Evolutionary conservation across 1,140 invertebrate genomes (phyloP), one percentile per base, ranked within the genome.

Genomic region (Leptopilina clavipes): DNA sequence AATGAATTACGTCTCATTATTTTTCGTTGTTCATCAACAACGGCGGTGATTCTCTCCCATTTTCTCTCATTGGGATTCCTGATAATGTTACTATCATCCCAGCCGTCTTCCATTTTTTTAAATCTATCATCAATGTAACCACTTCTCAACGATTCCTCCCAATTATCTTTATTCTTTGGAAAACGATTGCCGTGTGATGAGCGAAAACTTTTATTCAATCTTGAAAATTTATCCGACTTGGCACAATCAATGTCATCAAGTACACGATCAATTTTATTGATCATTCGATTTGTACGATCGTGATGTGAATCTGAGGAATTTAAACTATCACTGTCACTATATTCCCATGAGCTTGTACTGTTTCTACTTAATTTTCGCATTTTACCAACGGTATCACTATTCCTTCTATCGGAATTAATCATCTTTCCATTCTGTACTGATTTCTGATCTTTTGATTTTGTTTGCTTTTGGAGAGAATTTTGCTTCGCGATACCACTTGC

Each of bases 401-500:
- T 43, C 0, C 44, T 59, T 22, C 73, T 75, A 73, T 81, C 79
- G 22, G 19, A 43, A 14, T 78, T 76, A 70, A 25, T n/a, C n/a
- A n/a, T 9, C 74, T 72, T 71, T 73, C 77, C 52, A 70, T 77
- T 82, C 43, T 77, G 72, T 56, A 17, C 40, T 40, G 25, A 37
- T 71, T 22, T 80, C 82, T 56, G 75, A 10, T 22, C 70, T 54
- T 19, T 82, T 81, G 12, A 71, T 78, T 19, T 72, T 59, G 18
- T 65, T 76, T 52, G 48, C n/a, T 44, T 74, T 81, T 3, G 75
- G 14, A n/a, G 52, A 43, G 73, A 65, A 74, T 70, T 85, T 59
- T 88, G 85, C 80, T 92, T 92, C 11, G 85, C 88, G 45, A 92
- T 92, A 6, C 94, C 93, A 72, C 93, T 92, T 8, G 93, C 94